Percentiles rank a stretch among this genome's conserved stretches.
Conservation (phyloP, 2,113 vertebrate genomes). For the Lutjanus erythropterus region DNA sequence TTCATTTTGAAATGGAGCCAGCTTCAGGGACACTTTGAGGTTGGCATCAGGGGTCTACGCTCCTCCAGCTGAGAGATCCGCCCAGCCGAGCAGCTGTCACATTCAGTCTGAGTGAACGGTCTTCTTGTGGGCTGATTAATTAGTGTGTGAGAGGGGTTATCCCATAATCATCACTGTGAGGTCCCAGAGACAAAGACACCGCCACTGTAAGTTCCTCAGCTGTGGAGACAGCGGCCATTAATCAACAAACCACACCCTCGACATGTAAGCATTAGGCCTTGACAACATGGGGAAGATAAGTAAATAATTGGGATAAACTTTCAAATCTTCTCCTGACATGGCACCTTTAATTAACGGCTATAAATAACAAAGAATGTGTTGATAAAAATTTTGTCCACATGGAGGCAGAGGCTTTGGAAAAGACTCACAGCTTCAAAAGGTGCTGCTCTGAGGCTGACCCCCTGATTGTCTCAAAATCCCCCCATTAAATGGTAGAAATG, state of each 20-base stretch:
- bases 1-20: conserved; percentile 50
- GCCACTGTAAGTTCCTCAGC: conserved; percentile 49
- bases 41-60: conserved; percentile 31
- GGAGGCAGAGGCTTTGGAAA: not conserved
- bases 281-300: conserved; percentile 24
- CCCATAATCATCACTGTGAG: conserved; percentile 68
- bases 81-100: conserved; percentile 63
- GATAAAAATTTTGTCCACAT: not conserved
- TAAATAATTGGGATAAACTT: conserved; percentile 15
- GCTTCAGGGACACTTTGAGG: conserved; percentile 56
- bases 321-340: conserved; percentile 11
- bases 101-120: conserved; percentile 44
- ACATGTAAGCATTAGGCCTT: conserved; percentile 13
- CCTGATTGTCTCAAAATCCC: conserved; percentile 29
- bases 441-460: conserved; percentile 17
- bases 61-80: conserved; percentile 43
- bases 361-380: not conserved
- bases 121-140: conserved; percentile 76
- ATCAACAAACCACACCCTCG: conserved; percentile 56
- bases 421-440: conserved; percentile 9
- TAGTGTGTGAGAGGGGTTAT: conserved; percentile 71
- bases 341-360: conserved; percentile 1
- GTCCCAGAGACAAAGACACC: conserved; percentile 59
- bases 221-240: conserved; percentile 61
- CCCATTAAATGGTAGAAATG: conserved; percentile 38